A percentile compares a stretch with the other conserved stretches of the same genome.
Conservation (phyloP, 2,113 vertebrate genomes). For the Nothoprocta pentlandii region DNA sequence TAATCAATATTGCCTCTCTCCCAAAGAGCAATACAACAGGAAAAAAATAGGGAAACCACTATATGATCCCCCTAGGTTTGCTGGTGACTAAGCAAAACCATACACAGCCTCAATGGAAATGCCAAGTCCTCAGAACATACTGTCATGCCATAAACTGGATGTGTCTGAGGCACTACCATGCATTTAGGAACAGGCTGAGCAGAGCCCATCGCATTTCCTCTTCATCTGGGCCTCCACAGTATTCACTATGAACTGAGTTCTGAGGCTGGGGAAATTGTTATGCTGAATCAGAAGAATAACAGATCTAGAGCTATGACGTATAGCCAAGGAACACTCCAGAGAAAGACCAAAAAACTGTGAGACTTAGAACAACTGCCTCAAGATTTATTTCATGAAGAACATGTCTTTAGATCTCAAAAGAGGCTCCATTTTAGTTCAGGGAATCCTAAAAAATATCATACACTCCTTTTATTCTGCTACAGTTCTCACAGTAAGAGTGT, state of each 20-base stretch:
- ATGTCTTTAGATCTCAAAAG: background rate
- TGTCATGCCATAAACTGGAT: background rate
- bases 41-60: background rate
- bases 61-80: background rate
- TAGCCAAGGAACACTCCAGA: background rate
- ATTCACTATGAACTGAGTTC: background rate
- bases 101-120: background rate
- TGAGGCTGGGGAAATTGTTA: background rate
- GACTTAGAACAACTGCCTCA: background rate
- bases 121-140: background rate
- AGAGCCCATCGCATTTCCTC: background rate
- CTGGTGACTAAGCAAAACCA: background rate
- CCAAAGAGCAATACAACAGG: background rate
- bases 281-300: background rate
- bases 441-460: background rate
- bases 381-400: background rate
- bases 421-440: background rate
- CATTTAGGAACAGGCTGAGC: background rate
- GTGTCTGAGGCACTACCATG: background rate
- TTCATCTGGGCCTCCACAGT: background rate
- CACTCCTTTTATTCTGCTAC: background rate
- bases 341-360: background rate
- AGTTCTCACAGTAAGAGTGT: background rate
- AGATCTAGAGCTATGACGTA: background rate
- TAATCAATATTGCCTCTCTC: background rate